Evolutionary conservation across 1,140 invertebrate genomes (phyloP), one percentile per base, ranked within the genome.

Genomic region (Aphelinus atriplicis): DNA sequence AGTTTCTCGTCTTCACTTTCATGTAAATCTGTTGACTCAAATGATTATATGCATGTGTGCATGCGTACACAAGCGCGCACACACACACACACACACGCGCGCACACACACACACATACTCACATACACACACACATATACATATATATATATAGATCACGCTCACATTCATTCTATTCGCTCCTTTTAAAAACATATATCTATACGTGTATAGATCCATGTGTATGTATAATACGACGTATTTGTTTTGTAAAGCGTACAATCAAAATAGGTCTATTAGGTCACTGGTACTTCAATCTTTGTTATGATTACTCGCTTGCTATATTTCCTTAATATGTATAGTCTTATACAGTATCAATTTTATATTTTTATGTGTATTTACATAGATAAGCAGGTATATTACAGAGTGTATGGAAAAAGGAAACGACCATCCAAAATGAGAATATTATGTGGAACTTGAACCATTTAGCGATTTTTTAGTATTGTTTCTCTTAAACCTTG

Each of bases 381-480:
- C 70, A 78, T 72, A 77, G 71, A 75, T 74, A 83, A 82, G 78
- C 72, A 68, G 74, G 77, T 70, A 78, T 80, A 73, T 78, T 75
- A 73, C 77, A 73, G 80, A 79, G 75, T 77, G 75, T 77, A 71
- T 57, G 57, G 77, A 78, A 77, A 78, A 81, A 79, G 79, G 74
- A 75, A 71, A 80, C 79, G 71, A 62, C 72, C 78, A 80, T 82
- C 66, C 62, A 77, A 67, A 65, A 74, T 79, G 79, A 81, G 71
- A 80, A 80, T 77, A 84, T 78, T 77, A 68, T 84, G 71, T 26
- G 83, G 83, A 88, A 85, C 82, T 85, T 83, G 79, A 84, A 84
- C 81, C 80, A 80, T 83, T 81, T 83, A 82, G 78, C 80, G 78
- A 82, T 82, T 75, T 80, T 5, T 62, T 48, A 3, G 42, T 55